A percentile compares a stretch with the other conserved stretches of the same genome.
These are phyloP conservation scores for Leptodactylus fuscus DNA, from an alignment of 2,113 vertebrate genomes.

Conservation along the genomic window DNA sequence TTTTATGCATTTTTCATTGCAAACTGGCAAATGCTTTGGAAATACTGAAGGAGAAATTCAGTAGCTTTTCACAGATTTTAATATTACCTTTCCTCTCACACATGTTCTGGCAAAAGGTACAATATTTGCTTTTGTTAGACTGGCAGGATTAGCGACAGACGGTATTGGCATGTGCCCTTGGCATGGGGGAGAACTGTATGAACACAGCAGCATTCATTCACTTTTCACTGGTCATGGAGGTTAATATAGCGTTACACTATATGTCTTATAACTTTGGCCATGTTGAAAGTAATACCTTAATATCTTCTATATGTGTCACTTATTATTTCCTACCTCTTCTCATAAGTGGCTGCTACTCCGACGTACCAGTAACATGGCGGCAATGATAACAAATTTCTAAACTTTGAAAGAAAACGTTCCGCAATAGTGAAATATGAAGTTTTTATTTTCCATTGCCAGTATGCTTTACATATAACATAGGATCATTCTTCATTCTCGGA, in stretches of 20 bases:
- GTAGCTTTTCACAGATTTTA: not conserved
- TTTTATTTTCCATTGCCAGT: too few relatives aligned
- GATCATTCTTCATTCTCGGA: too few relatives aligned
- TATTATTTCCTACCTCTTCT: not conserved
- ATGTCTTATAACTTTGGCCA: too few relatives aligned
- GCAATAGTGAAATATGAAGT: too few relatives aligned
- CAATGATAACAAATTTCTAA: too few relatives aligned
- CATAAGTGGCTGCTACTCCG: too few relatives aligned
- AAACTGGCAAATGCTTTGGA: slow-evolving; percentile 11
- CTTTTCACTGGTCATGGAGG: not conserved
- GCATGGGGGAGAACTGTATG: not conserved
- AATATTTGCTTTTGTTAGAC: slow-evolving; percentile 20
- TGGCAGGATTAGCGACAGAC: slow-evolving; percentile 15
- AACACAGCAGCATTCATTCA: slow-evolving; percentile 15
- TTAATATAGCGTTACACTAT: not conserved
- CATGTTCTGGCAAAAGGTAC: not conserved
- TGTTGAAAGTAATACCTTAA: not conserved
- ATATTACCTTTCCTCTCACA: not conserved
- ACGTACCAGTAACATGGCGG: too few relatives aligned
- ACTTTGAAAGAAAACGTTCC: too few relatives aligned
- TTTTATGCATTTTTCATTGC: slow-evolving; percentile 17
- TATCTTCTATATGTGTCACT: not conserved
- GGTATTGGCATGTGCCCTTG: not conserved
- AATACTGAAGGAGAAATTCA: not conserved
- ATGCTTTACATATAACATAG: too few relatives aligned